Conservation (phyloP, 2,888 invertebrate genomes). For the Dicyrtomina minuta region DNA sequence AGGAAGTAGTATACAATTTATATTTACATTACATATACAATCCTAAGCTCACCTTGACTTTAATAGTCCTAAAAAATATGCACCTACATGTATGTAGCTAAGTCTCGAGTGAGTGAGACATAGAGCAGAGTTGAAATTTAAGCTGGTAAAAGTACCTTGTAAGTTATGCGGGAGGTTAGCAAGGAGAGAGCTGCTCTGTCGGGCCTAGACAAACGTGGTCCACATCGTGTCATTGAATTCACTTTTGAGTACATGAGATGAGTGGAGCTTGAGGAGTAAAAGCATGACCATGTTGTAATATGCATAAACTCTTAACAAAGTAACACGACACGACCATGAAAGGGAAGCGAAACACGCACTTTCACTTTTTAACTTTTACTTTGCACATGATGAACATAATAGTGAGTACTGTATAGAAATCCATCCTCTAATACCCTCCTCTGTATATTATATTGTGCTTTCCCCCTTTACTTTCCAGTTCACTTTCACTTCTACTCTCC, state of each 20-base stretch:
- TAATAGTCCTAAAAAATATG: no score
- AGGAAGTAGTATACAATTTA: background rate
- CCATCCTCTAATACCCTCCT: no score
- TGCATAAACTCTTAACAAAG: constrained; percentile 9
- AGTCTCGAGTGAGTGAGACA: no score
- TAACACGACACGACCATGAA: no score
- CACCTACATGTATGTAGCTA: no score
- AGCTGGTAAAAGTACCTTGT: background rate
- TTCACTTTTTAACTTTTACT: background rate
- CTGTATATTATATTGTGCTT: no score
- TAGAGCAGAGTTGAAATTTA: no score
- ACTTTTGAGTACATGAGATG: background rate
- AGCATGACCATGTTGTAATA: background rate
- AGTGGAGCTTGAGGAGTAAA: background rate
- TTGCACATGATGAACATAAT: no score
- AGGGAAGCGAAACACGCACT: background rate
- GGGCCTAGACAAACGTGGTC: background rate
- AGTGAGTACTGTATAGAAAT: no score
- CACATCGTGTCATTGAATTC: background rate
- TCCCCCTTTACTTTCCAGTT: no score
- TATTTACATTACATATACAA: background rate
- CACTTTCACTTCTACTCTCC: no score
- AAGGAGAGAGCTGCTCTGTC: background rate
- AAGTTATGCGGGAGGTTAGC: background rate
- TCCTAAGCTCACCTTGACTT: background rate